phyloP scores from a whole-genome alignment of 2,888 invertebrate species.

The Diaprepes abbreviatus region DNA sequence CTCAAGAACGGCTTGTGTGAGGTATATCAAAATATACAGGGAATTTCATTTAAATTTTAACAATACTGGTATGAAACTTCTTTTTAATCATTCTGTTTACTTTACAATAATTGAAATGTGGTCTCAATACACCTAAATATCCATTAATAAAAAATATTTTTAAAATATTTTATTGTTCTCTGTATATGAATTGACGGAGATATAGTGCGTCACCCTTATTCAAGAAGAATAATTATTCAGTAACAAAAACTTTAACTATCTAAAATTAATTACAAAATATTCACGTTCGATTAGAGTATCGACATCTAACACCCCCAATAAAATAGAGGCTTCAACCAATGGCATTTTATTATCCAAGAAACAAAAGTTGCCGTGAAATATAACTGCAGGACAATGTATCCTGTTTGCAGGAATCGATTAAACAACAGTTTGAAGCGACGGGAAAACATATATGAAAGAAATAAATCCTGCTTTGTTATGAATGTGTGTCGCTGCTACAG shows the following conservation, averaged over 20 bases:
- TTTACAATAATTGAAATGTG: too few species aligned
- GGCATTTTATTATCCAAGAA: neutral
- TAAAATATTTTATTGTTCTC: too few species aligned
- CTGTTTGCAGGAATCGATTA: slow-evolving; percentile 9
- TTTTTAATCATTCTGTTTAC: too few species aligned
- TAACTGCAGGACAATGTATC: neutral
- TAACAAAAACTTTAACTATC: neutral
- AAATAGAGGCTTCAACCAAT: neutral
- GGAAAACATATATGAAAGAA: slow-evolving; percentile 18
- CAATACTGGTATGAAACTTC: too few species aligned
- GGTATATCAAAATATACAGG: too few species aligned
- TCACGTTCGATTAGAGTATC: neutral
- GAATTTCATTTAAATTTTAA: too few species aligned
- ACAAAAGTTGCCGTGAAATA: neutral
- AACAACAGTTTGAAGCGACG: slow-evolving; percentile 1
- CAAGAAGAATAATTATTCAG: neutral
- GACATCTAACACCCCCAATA: neutral
- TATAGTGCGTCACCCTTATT: too few species aligned
- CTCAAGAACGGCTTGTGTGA: too few species aligned
- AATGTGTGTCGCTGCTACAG: slow-evolving; percentile 14
- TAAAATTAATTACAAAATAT: neutral
- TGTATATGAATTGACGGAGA: too few species aligned
- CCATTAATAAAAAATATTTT: too few species aligned
- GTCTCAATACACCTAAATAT: too few species aligned
- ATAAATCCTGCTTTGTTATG: slow-evolving; percentile 28